Evolutionary conservation across 2,888 invertebrate genomes (phyloP), one percentile per base, ranked within the genome.

Genomic region (Atrina japonica): DNA sequence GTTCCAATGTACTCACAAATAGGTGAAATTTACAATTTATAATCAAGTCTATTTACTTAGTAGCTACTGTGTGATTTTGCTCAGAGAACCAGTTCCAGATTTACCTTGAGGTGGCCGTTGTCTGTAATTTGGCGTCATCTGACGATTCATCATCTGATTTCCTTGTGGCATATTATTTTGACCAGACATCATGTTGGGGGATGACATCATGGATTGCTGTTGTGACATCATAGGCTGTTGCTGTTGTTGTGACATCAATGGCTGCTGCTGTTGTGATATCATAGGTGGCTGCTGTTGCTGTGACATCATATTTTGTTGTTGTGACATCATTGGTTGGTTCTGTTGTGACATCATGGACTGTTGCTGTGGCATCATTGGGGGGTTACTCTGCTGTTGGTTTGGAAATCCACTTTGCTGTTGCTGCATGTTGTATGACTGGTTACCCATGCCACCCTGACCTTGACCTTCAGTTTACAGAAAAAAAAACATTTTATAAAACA

Each of bases 121-220:
- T 11, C 66, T 66, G 50, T 66, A 61, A n/a, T 59, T 41, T 23
- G 55, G 66, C n/a, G 40, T 61, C 49, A 63, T 63, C 40, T 66
- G 71, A n/a, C 58, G 65, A 25, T 53, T 71, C 66, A 71, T 71
- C 47, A 50, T 66, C 11, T 61, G 63, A 16, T 66, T 66, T 30
- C 66, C 63, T 47, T 71, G 66, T 27, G 47, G 49, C 50, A 58
- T 58, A 21, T 40, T 61, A 30, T 49, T 50, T 35, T 58, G 58
- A 40, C 49, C 58, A 18, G 64, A 53, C 53, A 58, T 58, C 43
- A 25, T 35, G 70, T 76, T 76, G 70, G 18, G 72, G 61, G 60
- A 73, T 64, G 82, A 75, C 76, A 80, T 83, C 83, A 83, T 84
- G 6, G 81, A 60, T 29, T 73, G 70, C 25, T 76, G 78, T 50